Evolutionary conservation across 2,797 vertebrate species (phyloP), one percentile per base, ranked within the genome.

Genomic region (Huso huso): DNA sequence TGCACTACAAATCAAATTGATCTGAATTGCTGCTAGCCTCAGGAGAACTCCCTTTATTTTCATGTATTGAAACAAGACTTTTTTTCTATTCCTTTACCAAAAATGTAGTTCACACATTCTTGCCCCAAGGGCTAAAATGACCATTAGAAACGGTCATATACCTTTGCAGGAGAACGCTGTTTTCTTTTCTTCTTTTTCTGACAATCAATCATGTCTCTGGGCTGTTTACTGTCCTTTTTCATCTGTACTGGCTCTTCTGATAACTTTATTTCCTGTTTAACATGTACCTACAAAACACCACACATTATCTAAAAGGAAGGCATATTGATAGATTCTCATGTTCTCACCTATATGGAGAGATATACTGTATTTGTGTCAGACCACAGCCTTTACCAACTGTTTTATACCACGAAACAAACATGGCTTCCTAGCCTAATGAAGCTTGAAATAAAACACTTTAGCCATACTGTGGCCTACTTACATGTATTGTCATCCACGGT

Each of bases 141-240:
- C 37, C 15, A 7, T 8, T 12, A 52, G 13, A 64, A 49, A 18
- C 49, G 10, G 51, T 51, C 65, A 50, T 66, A 58, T 59, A 98
- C 97, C 93, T 98, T 99, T 78, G 96, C 95, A 81, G 97, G 97
- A 78, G 96, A 98, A 70, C 93, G 93, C 76, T 98, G 97, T 87
- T 99, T 99, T 82, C 97, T 90, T 84, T 98, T 99, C 82, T 98
- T 99, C 89, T 97, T 99, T 88, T 98, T 98, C 79, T 93, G 92
- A 82, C 93, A 92, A 77, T 95, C 87, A 74, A 91, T 84, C 75
- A 93, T 86, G 75, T 98, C 97, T 82, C 90, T 92, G 70, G 87
- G 86, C 81, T 88, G 90, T 79, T 93, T 95, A 86, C 94, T 97
- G 85, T 97, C 94, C 83, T 90, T 93, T 86, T 93, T 94, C 78